Base-by-base conservation (phyloP, 30 jellyfish, hydroid and myxozoan genomes). In the Hydra vulgaris region DNA sequence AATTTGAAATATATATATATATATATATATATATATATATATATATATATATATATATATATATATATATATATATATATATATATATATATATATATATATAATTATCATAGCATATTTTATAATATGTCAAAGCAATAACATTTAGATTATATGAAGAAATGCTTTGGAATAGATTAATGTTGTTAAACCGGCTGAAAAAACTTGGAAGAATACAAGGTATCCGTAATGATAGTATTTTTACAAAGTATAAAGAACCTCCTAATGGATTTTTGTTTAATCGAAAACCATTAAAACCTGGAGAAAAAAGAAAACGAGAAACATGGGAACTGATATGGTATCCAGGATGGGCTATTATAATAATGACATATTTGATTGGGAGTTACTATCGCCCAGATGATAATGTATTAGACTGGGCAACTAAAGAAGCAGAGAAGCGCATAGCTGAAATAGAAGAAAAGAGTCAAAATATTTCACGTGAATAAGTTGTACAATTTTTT, bases 201-300 rank as follows among this genome's bases (percentile, higher is more conserved):
- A 5, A 5, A 40, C 61, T 75, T 26, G 81, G 27, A 26, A 40
- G 12, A 5, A 40, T 40, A n/a, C 71, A 19, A 16, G 18, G 20
- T 17, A 18, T 21, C 17, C 82, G 98, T 66, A 80, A 87, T 27
- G 95, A 83, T 40, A 75, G 98, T 66, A 92, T 92, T 21, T 92
- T 92, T 70, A 92, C 98, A 27, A 92, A 92, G 73, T 87, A 92
- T 56, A 82, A 96, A 68, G 98, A 92, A 83, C 98, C 98, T 18
- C 98, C 98, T 25, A 92, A 92, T 81, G 98, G 98, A 18, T 92
- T 92, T 73, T 88, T 92, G 26, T 92, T 92, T 81, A 92, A 92
- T 77, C 96, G 86, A 54, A 92, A 92, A 86, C 97, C 97, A 0
- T 75, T 85, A 52, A 91, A 91, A 71, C 97, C 97, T 21, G 97